Percentiles rank a stretch among this genome's conserved stretches.
These are phyloP conservation scores for Notocelia uddmanniana DNA, from an alignment of 2,888 invertebrate species.

Conservation along the genomic window DNA sequence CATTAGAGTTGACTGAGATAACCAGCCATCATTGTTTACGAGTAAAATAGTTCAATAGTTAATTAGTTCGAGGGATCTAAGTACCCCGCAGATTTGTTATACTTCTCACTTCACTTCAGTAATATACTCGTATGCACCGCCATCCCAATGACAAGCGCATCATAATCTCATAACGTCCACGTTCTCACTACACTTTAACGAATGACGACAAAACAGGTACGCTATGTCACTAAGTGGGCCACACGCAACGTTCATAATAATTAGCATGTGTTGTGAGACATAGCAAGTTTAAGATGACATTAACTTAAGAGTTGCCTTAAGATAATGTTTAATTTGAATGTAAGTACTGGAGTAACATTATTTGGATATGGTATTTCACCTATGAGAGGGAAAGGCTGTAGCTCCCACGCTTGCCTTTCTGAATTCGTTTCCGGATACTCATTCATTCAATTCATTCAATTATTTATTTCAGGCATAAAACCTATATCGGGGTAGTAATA, in stretches of 20 bases:
- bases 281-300: constrained; percentile 8
- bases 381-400: not conserved
- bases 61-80: not conserved
- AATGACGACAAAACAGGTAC: not conserved
- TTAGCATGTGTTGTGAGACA: constrained; percentile 22
- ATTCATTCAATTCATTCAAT: too few species aligned
- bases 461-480: too few species aligned
- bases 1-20: too few species aligned
- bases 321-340: not conserved
- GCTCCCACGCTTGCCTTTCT: not conserved
- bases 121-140: not conserved
- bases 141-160: not conserved
- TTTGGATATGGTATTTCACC: not conserved
- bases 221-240: constrained; percentile 26
- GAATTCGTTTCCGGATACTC: too few species aligned
- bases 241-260: constrained; percentile 31
- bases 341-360: not conserved
- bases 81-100: constrained; percentile 4
- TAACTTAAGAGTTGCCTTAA: not conserved
- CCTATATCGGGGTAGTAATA: too few species aligned
- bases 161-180: not conserved
- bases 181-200: not conserved
- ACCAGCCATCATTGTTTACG: too few species aligned
- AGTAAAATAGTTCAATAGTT: too few species aligned
- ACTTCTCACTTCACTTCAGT: constrained; percentile 4